A percentile compares a stretch with the other conserved stretches of the same genome.
Conservation (phyloP, 1,140 invertebrate genomes). For the Leptinotarsa lineolata region DNA sequence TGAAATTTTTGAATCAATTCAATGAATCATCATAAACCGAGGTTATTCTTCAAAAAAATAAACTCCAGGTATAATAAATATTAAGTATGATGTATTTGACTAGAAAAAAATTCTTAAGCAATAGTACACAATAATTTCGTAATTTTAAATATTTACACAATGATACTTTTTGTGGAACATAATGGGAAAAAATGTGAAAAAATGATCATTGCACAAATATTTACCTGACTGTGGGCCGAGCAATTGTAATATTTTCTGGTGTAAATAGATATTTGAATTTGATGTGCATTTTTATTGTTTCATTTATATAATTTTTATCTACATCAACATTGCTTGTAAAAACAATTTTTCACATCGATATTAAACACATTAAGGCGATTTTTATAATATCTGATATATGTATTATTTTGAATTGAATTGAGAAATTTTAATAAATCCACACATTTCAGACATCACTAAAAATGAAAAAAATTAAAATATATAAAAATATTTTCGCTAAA, state of each 20-base stretch:
- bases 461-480: too few species aligned
- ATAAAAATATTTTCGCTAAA: too few species aligned
- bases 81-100: conserved; percentile 1
- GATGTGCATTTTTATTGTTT: conserved; percentile 1
- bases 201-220: not conserved
- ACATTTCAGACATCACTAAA: too few species aligned
- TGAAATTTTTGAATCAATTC: too few species aligned
- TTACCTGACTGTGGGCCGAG: not conserved
- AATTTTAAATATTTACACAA: not conserved
- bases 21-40: too few species aligned
- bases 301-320: conserved; percentile 14
- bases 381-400: conserved; percentile 1
- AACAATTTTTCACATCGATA: conserved; percentile 8
- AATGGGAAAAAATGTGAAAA: not conserved
- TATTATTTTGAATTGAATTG: not conserved
- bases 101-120: not conserved
- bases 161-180: not conserved
- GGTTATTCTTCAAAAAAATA: too few species aligned
- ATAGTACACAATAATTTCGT: not conserved
- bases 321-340: conserved; percentile 16
- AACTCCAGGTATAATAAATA: too few species aligned
- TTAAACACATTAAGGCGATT: conserved; percentile 4
- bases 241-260: not conserved
- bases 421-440: too few species aligned
- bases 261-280: not conserved